Conservation (phyloP, 2,797 vertebrate species). For the Macroramphosus scolopax region DNA sequence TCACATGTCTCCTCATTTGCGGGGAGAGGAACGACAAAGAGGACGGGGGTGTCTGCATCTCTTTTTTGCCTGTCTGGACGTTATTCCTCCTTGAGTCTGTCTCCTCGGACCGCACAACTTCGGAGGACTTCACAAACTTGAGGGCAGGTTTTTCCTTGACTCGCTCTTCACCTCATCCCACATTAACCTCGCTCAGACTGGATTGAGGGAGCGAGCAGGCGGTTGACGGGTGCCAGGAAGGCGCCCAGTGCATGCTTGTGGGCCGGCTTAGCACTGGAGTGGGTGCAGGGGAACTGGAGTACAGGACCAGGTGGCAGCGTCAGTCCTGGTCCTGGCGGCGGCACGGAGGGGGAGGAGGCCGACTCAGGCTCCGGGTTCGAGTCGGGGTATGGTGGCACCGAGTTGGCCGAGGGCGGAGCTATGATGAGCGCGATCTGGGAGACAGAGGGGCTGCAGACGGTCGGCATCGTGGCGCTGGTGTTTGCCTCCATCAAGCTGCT, state of each 20-base stretch:
- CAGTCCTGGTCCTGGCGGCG: conserved; percentile 48
- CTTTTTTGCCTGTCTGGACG: conserved; percentile 43
- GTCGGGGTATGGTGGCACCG: conserved; percentile 82
- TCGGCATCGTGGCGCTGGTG: conserved; percentile 98
- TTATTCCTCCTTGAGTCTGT: conserved; percentile 32
- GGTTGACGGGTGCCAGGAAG: conserved; percentile 68
- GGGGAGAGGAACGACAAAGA: conserved; percentile 14
- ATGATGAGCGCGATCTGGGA: conserved; percentile 96
- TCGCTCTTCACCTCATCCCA: background rate
- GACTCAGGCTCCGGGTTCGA: conserved; percentile 69
- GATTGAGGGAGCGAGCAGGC: conserved; percentile 60
- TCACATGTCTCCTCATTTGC: conserved; percentile 16
- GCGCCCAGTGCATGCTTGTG: conserved; percentile 59
- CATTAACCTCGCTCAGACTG: conserved; percentile 52
- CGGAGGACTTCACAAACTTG: conserved; percentile 31
- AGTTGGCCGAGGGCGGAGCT: conserved; percentile 74
- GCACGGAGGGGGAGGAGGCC: conserved; percentile 56
- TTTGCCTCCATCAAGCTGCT: conserved; percentile 97
- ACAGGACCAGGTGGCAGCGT: conserved; percentile 55
- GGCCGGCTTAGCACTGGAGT: conserved; percentile 66
- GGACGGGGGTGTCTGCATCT: conserved; percentile 34
- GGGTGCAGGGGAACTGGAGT: conserved; percentile 76
- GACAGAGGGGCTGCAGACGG: conserved; percentile 97
- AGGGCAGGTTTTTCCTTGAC: conserved; percentile 1
- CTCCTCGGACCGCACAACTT: conserved; percentile 22